These are phyloP conservation scores for Pissodes strobi DNA, from an alignment of 1,140 invertebrate species.

Conservation along the genomic window DNA sequence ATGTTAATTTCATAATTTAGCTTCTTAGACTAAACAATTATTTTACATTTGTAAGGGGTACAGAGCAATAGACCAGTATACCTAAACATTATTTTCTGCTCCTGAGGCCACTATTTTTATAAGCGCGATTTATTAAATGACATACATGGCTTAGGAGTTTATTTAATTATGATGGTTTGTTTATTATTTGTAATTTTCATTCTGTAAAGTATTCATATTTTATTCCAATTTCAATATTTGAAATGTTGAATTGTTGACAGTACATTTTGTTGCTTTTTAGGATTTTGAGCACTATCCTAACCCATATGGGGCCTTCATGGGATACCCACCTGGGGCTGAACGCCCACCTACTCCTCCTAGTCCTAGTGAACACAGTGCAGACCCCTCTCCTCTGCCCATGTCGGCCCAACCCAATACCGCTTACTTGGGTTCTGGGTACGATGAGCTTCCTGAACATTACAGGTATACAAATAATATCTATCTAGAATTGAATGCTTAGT, in stretches of 20 bases:
- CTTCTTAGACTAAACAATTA: not conserved
- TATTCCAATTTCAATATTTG: not conserved
- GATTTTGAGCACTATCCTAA: slow-evolving; percentile 66
- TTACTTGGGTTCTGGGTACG: slow-evolving; percentile 57
- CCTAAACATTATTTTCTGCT: too few species aligned
- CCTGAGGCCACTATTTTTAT: too few species aligned
- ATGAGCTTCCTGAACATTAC: slow-evolving; percentile 71
- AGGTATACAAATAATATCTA: slow-evolving; percentile 46
- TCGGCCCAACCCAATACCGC: slow-evolving; percentile 51
- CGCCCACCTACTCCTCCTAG: slow-evolving; percentile 63
- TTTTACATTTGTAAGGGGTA: too few species aligned
- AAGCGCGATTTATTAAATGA: too few species aligned
- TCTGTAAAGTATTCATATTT: slow-evolving; percentile 3
- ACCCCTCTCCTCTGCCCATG: slow-evolving; percentile 62
- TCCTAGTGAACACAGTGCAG: slow-evolving; percentile 65
- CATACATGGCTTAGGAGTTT: too few species aligned
- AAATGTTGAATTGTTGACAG: too few species aligned
- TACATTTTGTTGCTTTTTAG: slow-evolving; percentile 21
- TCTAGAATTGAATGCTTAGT: too few species aligned
- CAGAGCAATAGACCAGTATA: too few species aligned
- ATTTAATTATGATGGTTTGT: too few species aligned
- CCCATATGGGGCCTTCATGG: slow-evolving; percentile 58
- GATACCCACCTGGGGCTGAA: slow-evolving; percentile 56
- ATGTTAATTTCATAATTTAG: too few species aligned
- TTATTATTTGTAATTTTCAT: not conserved